phyloP scores from a whole-genome alignment of 1,140 invertebrate species.

The Planococcus citri region DNA sequence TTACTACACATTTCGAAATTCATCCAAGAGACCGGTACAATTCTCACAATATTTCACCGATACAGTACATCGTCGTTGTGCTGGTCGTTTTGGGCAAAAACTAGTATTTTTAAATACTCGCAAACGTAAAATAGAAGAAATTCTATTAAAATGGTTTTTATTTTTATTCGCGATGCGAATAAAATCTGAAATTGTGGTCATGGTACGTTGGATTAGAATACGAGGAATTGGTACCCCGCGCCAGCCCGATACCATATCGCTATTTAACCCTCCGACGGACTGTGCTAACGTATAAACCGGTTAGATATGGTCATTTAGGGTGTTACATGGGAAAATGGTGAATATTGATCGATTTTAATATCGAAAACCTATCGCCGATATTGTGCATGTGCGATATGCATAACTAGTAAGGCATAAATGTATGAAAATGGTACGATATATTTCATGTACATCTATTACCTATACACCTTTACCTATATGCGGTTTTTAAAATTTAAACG shows the following conservation, averaged over 20 bases:
- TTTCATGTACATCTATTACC: no score
- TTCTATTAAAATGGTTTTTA: neutral
- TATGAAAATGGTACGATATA: no score
- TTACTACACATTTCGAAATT: neutral
- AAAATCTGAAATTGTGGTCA: constrained; percentile 3
- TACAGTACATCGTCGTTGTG: no score
- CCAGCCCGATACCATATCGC: neutral
- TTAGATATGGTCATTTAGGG: constrained; percentile 15
- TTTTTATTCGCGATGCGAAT: neutral
- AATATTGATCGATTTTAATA: constrained; percentile 18
- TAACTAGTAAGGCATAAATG: neutral
- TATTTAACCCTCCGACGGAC: no score
- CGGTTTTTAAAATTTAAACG: no score
- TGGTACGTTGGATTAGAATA: constrained; percentile 15
- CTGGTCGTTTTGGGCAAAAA: no score
- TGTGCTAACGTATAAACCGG: constrained; percentile 12
- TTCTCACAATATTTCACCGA: neutral
- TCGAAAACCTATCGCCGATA: neutral
- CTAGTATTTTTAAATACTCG: no score
- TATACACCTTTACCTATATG: no score
- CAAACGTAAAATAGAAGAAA: no score
- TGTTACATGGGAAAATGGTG: neutral
- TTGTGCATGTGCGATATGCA: neutral
- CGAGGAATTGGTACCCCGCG: neutral
- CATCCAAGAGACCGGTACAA: neutral